Percentiles rank a stretch among this genome's conserved stretches.
Evolutionary conservation across 2,113 vertebrate genomes (phyloP).

Genomic region (Protobothrops flavoviridis): DNA sequence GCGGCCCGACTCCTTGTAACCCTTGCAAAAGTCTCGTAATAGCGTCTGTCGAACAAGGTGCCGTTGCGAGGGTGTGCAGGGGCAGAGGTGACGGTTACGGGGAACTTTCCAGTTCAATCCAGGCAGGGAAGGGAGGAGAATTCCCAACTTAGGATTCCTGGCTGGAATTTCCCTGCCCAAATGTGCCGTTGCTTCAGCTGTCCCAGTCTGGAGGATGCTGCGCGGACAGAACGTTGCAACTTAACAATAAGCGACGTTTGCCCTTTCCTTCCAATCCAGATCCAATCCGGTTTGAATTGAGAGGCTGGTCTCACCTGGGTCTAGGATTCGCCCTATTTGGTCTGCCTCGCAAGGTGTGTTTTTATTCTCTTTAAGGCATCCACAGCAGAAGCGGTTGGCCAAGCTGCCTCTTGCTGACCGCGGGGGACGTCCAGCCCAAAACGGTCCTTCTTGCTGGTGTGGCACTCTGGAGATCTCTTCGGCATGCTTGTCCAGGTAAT

Average conservation of each 20-base stretch:
- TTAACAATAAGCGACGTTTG: neutral
- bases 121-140: too few relatives aligned
- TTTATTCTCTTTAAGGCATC: neutral
- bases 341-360: neutral
- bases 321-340: too few relatives aligned
- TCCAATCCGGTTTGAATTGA: neutral
- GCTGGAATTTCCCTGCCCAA: neutral
- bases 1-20: neutral
- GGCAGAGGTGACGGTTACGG: neutral
- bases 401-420: neutral
- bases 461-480: neutral
- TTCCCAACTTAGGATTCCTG: too few relatives aligned
- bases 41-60: neutral
- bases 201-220: rapidly evolving
- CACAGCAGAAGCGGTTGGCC: rapidly evolving
- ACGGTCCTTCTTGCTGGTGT: too few relatives aligned
- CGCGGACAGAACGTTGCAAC: neutral
- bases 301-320: neutral
- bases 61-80: neutral
- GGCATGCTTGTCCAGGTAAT: neutral
- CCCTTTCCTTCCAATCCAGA: neutral
- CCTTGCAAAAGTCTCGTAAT: neutral
- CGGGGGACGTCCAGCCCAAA: neutral
- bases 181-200: neutral
- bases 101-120: neutral